Evolutionary conservation across 2,113 vertebrate species (phyloP).

Genomic region (Meles meles): DNA sequence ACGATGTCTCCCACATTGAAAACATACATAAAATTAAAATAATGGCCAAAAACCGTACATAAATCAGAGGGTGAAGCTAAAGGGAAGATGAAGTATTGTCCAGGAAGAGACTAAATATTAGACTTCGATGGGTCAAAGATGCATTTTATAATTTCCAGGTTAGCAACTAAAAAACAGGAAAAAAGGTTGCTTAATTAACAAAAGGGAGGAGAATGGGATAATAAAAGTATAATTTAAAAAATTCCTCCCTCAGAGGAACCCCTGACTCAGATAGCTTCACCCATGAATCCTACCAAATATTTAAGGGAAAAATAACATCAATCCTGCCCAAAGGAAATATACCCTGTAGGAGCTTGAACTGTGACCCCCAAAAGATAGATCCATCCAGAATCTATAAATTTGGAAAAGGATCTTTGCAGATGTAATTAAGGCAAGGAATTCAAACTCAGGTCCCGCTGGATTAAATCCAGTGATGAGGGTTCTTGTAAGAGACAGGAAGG

Average conservation of each 20-base stretch:
- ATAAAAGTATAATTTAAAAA: constrained; percentile 13
- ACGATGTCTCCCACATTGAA: background rate
- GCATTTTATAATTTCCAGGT: background rate
- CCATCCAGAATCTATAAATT: background rate
- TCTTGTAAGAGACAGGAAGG: background rate
- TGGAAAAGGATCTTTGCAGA: background rate
- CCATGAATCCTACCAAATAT: background rate
- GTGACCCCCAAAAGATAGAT: background rate
- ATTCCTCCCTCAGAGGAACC: background rate
- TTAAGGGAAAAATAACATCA: background rate
- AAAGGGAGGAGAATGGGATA: background rate
- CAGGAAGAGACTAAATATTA: background rate
- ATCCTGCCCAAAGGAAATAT: background rate
- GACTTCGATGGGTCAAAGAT: background rate
- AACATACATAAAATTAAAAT: background rate
- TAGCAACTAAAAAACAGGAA: background rate
- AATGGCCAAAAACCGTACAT: background rate
- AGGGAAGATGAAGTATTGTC: background rate
- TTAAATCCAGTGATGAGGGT: background rate
- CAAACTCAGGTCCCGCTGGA: background rate
- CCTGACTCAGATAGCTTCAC: background rate
- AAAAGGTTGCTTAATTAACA: background rate
- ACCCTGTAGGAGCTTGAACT: background rate
- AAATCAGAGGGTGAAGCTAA: background rate
- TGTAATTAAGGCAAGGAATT: background rate